Evolutionary conservation across 2,888 invertebrate species (phyloP).

Genomic region (Hyposoter didymator): DNA sequence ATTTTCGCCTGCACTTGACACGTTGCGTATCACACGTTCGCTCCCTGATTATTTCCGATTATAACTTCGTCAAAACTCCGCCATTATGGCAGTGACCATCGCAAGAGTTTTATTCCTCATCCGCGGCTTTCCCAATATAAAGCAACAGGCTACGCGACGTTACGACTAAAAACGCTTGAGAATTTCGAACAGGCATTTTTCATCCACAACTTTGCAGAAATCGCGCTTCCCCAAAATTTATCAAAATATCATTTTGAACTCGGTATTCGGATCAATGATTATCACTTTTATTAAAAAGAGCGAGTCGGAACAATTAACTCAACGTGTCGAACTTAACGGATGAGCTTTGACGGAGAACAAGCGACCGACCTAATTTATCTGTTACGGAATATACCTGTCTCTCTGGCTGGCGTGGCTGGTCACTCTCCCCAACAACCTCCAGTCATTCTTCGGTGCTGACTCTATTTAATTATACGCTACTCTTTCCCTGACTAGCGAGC

Average conservation of each 20-base stretch:
- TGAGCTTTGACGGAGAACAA: background rate
- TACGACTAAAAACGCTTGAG: background rate
- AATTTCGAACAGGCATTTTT: background rate
- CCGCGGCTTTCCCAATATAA: background rate
- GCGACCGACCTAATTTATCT: background rate
- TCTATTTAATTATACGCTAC: constrained; percentile 25
- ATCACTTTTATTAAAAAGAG: background rate
- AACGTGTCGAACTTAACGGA: background rate
- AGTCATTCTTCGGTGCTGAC: constrained; percentile 10
- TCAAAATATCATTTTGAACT: background rate
- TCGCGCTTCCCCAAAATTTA: background rate
- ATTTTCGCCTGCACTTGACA: constrained; percentile 77
- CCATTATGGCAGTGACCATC: constrained; percentile 41
- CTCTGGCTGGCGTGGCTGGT: background rate
- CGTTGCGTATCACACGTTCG: constrained; percentile 71
- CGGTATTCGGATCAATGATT: background rate
- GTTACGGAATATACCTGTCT: constrained; percentile 14
- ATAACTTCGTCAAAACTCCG: constrained; percentile 53
- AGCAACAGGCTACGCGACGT: background rate
- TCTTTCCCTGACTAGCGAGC: constrained; percentile 10
- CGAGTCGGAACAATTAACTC: background rate
- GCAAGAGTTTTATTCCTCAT: background rate
- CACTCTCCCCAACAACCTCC: constrained; percentile 1
- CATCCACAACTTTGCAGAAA: background rate
- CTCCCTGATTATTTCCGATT: constrained; percentile 67